A percentile compares a stretch with the other conserved stretches of the same genome.
These are phyloP conservation scores for Python bivittatus DNA, from an alignment of 2,113 vertebrate genomes.

Conservation along the genomic window DNA sequence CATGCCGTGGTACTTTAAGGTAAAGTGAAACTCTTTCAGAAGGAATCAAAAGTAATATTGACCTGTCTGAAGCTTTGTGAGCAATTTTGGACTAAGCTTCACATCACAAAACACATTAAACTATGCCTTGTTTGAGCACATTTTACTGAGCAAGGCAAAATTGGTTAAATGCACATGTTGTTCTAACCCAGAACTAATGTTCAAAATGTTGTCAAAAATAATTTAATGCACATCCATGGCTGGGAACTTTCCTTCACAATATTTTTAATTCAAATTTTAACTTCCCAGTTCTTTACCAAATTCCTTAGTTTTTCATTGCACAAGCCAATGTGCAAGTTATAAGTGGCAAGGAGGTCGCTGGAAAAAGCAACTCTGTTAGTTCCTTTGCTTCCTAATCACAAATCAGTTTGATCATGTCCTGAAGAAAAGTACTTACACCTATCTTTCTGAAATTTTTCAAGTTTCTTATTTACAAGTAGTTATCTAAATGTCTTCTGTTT, in stretches of 20 bases:
- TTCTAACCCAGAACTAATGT: neutral
- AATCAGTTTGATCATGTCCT: neutral
- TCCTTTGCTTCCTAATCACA: neutral
- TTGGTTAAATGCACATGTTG: neutral
- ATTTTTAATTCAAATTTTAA: neutral
- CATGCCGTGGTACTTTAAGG: neutral
- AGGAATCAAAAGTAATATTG: neutral
- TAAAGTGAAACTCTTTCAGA: neutral
- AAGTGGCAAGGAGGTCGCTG: neutral
- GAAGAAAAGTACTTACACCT: neutral
- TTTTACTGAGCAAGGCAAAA: neutral
- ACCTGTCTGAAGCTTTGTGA: neutral
- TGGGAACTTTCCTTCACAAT: neutral
- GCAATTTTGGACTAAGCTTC: neutral
- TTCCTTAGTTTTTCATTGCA: neutral
- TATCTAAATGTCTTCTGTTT: neutral
- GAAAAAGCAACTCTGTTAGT: too few species aligned
- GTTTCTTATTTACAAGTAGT: neutral
- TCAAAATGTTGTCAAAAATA: neutral
- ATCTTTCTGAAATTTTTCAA: neutral
- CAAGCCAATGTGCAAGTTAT: neutral
- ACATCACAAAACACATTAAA: neutral
- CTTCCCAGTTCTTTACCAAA: neutral
- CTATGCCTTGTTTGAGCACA: neutral
- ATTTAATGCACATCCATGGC: neutral